Evolutionary conservation across 2,113 vertebrate genomes (phyloP).

Genomic region (Zootoca vivipara): DNA sequence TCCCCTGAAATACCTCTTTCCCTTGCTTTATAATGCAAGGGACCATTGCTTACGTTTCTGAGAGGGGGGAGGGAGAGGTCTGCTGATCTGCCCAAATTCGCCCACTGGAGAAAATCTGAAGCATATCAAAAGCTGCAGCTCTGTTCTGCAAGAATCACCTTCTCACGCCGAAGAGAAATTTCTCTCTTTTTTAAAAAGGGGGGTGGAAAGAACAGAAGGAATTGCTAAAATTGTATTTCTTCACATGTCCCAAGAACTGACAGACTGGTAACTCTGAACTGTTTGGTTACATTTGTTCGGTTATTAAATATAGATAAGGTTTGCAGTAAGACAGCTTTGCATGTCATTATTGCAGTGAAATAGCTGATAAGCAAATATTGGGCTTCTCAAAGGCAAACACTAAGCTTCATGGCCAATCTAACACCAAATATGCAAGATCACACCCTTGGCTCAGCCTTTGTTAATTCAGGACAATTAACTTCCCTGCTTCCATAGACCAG

Average conservation of each 20-base stretch:
- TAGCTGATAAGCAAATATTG: constrained; percentile 37
- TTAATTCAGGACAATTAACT: neutral
- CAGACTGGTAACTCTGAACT: neutral
- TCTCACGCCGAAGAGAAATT: neutral
- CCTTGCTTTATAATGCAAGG: no score
- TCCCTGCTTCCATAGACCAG: neutral
- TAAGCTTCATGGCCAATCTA: constrained; percentile 15
- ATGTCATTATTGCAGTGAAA: constrained; percentile 14
- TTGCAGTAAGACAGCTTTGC: neutral
- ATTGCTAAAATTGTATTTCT: constrained; percentile 7
- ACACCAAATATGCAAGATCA: neutral
- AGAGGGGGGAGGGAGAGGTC: neutral
- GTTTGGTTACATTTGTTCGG: neutral
- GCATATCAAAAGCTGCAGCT: neutral
- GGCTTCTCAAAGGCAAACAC: constrained; percentile 36
- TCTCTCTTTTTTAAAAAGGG: neutral
- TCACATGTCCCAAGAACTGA: neutral
- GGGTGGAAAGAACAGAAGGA: neutral
- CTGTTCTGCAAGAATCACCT: neutral
- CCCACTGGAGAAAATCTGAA: neutral
- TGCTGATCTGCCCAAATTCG: neutral
- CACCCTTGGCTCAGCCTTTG: neutral
- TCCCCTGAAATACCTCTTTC: no score
- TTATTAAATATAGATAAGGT: constrained; percentile 17
- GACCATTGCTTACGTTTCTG: no score